Evolutionary conservation across 2,888 invertebrate genomes (phyloP), one percentile per base, ranked within the genome.

Genomic region (Venusia cambrica): DNA sequence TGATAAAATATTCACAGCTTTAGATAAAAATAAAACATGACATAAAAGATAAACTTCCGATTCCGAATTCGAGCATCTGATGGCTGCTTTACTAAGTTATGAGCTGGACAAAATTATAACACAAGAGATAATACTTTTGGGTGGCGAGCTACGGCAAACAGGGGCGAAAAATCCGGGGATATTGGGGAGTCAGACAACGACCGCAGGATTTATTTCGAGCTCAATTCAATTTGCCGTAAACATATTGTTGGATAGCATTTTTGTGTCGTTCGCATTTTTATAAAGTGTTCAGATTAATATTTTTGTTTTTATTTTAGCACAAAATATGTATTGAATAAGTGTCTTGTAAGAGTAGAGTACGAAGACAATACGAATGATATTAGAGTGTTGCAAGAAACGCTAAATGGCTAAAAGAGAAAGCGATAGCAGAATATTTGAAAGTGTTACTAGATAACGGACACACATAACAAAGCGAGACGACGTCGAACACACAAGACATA

Each of bases 211-310:
- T 83, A 83, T 83, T 75, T 76, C 72, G 70, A 80, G 75, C 71
- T 70, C 80, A 73, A 83, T 84, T 81, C 81, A 84, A 81, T 84
- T 83, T 83, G 78, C 64, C 79, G 79, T 68, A 71, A 75, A 73
- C 73, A 74, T 79, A 79, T 81, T 81, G 81, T 77, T 67, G 65
- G 70, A 76, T 73, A 73, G 73, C 61, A 57, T 79, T 79, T 76
- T 73, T 72, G 65, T 75, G 69, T 63, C 58, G 58, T 56, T 61
- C 59, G 54, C 53, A 60, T 64, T 69, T 41, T 58, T 59, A 56
- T 60, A 62, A 66, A 71, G 51, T 62, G 69, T 61, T n/a, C n/a
- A n/a, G n/a, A n/a, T n/a, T n/a, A n/a, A n/a, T n/a, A n/a, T n/a
- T n/a, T n/a, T 59, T 64, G 62, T 59, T 61, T 54, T 50, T 25